A percentile compares a stretch with the other conserved stretches of the same genome.
phyloP scores from a whole-genome alignment of 2,888 invertebrate species.

The Argyra leucocephala region DNA sequence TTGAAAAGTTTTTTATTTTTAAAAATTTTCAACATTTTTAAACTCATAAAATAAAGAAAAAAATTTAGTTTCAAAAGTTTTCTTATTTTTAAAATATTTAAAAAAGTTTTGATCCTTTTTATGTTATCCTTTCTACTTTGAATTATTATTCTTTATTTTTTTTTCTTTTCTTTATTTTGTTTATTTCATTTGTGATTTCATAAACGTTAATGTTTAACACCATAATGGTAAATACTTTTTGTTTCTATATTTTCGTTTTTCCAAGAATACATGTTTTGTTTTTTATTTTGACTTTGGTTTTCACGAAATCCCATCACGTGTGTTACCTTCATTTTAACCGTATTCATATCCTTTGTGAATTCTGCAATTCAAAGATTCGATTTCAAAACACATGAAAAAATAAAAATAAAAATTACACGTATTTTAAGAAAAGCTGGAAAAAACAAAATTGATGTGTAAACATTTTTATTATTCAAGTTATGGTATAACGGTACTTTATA shows the following conservation, averaged over 20 bases:
- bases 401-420: no score
- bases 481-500: background rate
- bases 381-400: background rate
- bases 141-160: background rate
- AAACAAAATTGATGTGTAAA: background rate
- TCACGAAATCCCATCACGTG: background rate
- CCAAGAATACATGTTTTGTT: no score
- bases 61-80: background rate
- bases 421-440: background rate
- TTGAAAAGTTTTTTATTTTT: background rate
- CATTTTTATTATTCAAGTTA: background rate
- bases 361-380: background rate
- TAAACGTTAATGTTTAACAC: no score
- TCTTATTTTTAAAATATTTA: background rate
- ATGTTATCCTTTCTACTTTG: background rate
- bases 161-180: no score
- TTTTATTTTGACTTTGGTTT: background rate
- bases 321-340: background rate
- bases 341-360: constrained; percentile 6
- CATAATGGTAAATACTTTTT: no score
- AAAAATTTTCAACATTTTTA: background rate
- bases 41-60: background rate
- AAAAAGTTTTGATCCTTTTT: background rate
- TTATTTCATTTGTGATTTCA: no score
- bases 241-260: no score